These are phyloP conservation scores for Melanostoma mellinum DNA, from an alignment of 2,888 invertebrate species.

Conservation along the genomic window DNA sequence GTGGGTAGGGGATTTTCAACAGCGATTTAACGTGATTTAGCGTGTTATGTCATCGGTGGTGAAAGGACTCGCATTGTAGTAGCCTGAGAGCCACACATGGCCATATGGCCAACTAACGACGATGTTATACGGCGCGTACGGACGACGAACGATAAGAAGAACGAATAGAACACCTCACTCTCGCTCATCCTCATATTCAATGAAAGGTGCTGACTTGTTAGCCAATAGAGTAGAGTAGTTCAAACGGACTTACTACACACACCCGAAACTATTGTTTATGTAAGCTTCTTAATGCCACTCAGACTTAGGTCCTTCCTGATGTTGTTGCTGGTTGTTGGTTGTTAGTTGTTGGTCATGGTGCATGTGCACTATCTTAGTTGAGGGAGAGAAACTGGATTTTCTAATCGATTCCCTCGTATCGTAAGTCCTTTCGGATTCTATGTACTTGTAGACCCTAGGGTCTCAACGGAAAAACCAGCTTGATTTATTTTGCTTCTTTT, in stretches of 20 bases:
- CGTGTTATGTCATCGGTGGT: constrained; percentile 66
- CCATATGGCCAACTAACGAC: constrained; percentile 31
- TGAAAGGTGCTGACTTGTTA: constrained; percentile 73
- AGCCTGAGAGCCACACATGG: constrained; percentile 32
- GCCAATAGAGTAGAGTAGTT: constrained; percentile 49
- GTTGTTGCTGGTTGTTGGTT: constrained; percentile 28
- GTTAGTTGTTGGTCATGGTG: constrained; percentile 6
- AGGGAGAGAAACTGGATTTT: constrained; percentile 44
- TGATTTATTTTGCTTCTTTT: constrained; percentile 64
- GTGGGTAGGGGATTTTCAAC: constrained; percentile 48
- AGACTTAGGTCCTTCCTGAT: constrained; percentile 64
- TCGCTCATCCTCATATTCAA: constrained; percentile 60
- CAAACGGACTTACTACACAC: constrained; percentile 66
- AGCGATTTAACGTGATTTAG: constrained; percentile 71
- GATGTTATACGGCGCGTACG: not conserved
- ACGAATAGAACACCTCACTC: constrained; percentile 12
- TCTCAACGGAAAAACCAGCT: constrained; percentile 27
- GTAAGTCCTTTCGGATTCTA: constrained; percentile 47
- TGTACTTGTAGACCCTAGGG: constrained; percentile 30
- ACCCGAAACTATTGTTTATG: constrained; percentile 69
- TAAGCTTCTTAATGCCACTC: constrained; percentile 73
- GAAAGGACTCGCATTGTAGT: constrained; percentile 62
- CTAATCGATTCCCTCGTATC: constrained; percentile 65
- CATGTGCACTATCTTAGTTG: constrained; percentile 15
- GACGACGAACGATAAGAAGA: constrained; percentile 50